phyloP scores from a whole-genome alignment of 2,113 vertebrate species.

The Eublepharis macularius region DNA sequence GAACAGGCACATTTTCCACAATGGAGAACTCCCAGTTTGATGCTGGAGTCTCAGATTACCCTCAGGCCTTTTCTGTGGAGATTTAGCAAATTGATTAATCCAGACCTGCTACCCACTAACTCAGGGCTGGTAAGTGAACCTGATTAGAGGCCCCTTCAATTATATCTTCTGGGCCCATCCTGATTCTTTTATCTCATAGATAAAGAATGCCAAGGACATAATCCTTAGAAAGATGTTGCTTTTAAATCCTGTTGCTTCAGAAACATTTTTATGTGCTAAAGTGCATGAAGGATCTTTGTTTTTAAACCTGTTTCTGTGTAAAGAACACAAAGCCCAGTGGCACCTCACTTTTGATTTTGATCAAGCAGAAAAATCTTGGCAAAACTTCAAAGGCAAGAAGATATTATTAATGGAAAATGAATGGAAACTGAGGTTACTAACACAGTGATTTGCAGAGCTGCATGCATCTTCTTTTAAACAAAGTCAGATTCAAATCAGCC shows the following conservation, averaged over 20 bases:
- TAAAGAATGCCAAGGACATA: background rate
- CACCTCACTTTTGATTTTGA: constrained; percentile 6
- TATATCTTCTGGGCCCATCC: background rate
- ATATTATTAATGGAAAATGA: background rate
- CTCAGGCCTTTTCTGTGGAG: background rate
- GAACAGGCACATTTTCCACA: too few relatives aligned
- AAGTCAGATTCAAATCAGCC: background rate
- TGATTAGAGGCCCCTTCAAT: background rate
- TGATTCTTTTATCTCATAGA: background rate
- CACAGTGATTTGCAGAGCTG: background rate
- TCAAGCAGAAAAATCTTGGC: background rate
- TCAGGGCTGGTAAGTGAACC: background rate
- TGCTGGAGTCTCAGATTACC: too few relatives aligned
- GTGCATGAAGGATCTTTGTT: background rate
- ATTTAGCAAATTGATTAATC: background rate
- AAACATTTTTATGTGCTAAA: background rate
- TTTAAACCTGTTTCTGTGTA: background rate
- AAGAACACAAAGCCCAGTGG: background rate
- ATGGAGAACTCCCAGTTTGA: too few relatives aligned
- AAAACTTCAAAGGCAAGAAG: background rate
- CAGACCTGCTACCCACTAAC: background rate
- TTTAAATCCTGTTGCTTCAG: background rate
- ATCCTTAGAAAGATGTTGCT: background rate
- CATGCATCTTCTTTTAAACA: background rate
- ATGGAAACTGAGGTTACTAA: background rate